These are phyloP conservation scores for Phymanthus crucifer DNA, from an alignment of 92 coral and sea anemone genomes.

Conservation along the genomic window DNA sequence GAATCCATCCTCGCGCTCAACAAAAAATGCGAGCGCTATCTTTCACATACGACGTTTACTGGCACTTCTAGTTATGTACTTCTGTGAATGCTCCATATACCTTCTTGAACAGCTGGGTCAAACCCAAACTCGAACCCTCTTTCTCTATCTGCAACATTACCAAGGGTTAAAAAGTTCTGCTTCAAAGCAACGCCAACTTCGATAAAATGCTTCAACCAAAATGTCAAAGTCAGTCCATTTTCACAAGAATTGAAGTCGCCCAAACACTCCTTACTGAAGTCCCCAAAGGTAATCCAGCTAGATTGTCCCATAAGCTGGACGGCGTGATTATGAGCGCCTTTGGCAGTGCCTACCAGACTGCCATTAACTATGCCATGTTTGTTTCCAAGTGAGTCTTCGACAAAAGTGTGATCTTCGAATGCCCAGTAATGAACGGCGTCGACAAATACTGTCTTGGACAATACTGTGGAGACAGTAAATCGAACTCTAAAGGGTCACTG, in stretches of 20 bases:
- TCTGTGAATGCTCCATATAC: too few species aligned
- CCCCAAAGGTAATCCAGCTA: constrained; percentile 16
- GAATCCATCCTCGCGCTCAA: too few species aligned
- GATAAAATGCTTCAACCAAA: constrained; percentile 27
- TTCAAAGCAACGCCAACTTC: not conserved
- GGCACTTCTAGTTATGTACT: too few species aligned
- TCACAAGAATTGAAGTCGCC: constrained; percentile 22
- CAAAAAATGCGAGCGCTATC: too few species aligned
- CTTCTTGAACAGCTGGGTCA: constrained; percentile 24
- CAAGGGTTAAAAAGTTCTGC: constrained; percentile 24
- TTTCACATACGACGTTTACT: too few species aligned
- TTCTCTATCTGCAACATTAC: constrained; percentile 13
- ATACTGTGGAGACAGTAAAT: constrained; percentile 15
- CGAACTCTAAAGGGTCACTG: too few species aligned
- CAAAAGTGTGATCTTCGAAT: not conserved
- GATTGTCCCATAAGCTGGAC: constrained; percentile 5
- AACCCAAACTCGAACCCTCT: constrained; percentile 26
- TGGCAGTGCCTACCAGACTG: not conserved
- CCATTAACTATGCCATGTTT: constrained; percentile 13
- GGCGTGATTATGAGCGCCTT: constrained; percentile 18
- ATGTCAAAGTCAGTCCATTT: constrained; percentile 23
- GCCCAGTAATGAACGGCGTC: constrained; percentile 45
- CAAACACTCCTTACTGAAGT: constrained; percentile 17
- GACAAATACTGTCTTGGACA: constrained; percentile 6
- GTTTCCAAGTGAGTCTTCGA: constrained; percentile 10